Evolutionary conservation across 2,888 invertebrate genomes (phyloP), one percentile per base, ranked within the genome.

Genomic region (Bimastos eiseni): DNA sequence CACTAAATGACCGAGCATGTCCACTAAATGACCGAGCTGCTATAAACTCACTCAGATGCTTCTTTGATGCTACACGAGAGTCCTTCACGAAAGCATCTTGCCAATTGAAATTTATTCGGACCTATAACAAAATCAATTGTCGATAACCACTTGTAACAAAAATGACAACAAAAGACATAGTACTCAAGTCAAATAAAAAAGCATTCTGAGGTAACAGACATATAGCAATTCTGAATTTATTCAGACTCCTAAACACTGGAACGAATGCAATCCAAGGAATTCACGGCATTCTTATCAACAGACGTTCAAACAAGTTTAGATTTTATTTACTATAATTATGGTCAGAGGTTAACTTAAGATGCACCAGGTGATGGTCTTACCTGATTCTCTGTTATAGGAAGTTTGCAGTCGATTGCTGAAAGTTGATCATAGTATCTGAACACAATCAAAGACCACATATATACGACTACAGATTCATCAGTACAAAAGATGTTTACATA

Each of bases 21-120:
- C 44, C 44, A 44, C 44, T 44, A 19, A 19, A 19, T 44, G 44
- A 19, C n/a, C 8, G 21, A 21, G 84, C 84, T 36, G 19, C 36
- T 36, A 84, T n/a, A n/a, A n/a, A n/a, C 84, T 36, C 24, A 84
- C 84, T 84, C 84, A 84, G 15, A 5, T 36, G 34, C 21, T 84
- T 84, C n/a, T 84, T 84, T 21, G 33, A 36, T 36, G 84, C 15
- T 15, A n/a, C 33, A 36, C 84, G 84, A 30, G 36, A 84, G 36
- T 84, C 84, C 55, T 89, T 89, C 30, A 33, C 44, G 94, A 99
- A 99, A 0, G 99, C 99, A 96, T 99, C 99, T 95, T 98, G 98
- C 99, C 99, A 99, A 95, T 99, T 99, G 95, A 99, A 99, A 5
- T 98, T 97, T 92, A 99, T 97, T 95, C 98, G 97, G 93, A 95